Evolutionary conservation across 2,797 vertebrate genomes (phyloP), one percentile per base, ranked within the genome.

Genomic region (Platyrinchus mystaceus): DNA sequence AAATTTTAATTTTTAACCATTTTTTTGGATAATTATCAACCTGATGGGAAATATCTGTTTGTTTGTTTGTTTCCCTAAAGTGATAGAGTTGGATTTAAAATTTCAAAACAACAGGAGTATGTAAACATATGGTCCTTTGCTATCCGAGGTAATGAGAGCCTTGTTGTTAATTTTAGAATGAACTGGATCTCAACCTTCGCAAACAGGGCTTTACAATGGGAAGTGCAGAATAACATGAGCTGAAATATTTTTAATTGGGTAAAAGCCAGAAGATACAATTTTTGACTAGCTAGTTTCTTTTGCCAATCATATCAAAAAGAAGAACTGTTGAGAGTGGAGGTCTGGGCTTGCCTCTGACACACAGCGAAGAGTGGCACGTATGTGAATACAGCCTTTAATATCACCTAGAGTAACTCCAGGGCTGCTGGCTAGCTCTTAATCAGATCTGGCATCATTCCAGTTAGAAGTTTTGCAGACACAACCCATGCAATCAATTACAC

Each of bases 401-500:
- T 26, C 30, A 55, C 43, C 34, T 49, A 50, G 5, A 80, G 58
- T 22, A 56, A 53, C 10, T 4, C 16, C 32, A 41, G 36, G 23
- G 39, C 20, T 4, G 1, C 43, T 84, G 34, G 7, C 34, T 55
- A 64, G 14, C 21, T 86, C 10, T 1, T 69, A 39, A 62, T 37
- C 56, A 74, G 10, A 41, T 77, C 46, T 78, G 58, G 10, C 7
- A 3, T 58, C 44, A 37, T 71, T 93, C 43, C 32, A 46, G 12
- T 43, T 58, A 50, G 55, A 47, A 71, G 21, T 13, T 86, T 71
- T 78, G 5, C 43, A 81, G 37, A 14, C 34, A 83, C 26, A 84
- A n/a, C 5, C 32, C 41, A 46, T 0, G 0, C 10, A 66, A 10
- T 53, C 74, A 34, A 1, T 46, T 64, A 30, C 3, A 6, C 7